These are phyloP conservation scores for Camponotus floridanus DNA, from an alignment of 1,140 invertebrate species.

Conservation along the genomic window DNA sequence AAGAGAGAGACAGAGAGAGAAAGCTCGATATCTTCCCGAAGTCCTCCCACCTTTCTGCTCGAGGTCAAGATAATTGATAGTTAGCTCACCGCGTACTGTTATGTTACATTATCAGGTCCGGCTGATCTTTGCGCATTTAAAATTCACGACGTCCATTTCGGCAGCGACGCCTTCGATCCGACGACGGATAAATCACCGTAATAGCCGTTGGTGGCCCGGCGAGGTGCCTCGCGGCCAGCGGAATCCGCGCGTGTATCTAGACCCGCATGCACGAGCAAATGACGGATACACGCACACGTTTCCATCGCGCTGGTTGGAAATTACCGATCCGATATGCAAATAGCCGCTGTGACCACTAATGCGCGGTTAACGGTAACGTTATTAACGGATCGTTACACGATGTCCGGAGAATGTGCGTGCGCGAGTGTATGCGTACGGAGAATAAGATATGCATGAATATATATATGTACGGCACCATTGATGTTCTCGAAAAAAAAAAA, in stretches of 20 bases:
- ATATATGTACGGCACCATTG: background rate
- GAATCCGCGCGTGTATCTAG: slow-evolving; percentile 51
- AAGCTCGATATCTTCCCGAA: background rate
- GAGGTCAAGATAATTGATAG: slow-evolving; percentile 68
- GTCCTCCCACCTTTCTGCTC: slow-evolving; percentile 8
- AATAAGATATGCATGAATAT: background rate
- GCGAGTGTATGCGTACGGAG: slow-evolving; percentile 36
- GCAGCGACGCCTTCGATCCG: slow-evolving; percentile 66
- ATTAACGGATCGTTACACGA: slow-evolving; percentile 80
- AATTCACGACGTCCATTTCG: slow-evolving; percentile 71
- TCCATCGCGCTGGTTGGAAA: slow-evolving; percentile 74
- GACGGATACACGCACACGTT: background rate
- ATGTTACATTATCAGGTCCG: slow-evolving; percentile 53
- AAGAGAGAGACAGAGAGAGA: no score
- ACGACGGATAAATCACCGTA: slow-evolving; percentile 72
- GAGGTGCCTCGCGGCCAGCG: slow-evolving; percentile 39
- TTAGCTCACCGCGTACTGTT: slow-evolving; percentile 68
- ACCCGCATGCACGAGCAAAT: no score
- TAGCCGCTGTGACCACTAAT: slow-evolving; percentile 78
- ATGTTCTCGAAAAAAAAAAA: slow-evolving; percentile 15
- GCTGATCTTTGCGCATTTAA: slow-evolving; percentile 71
- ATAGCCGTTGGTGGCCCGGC: slow-evolving; percentile 63
- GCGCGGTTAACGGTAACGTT: slow-evolving; percentile 82
- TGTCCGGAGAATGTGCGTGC: slow-evolving; percentile 60
- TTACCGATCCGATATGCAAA: slow-evolving; percentile 83